phyloP scores from a whole-genome alignment of 2,113 vertebrate species.

The Crotalus horridus region DNA sequence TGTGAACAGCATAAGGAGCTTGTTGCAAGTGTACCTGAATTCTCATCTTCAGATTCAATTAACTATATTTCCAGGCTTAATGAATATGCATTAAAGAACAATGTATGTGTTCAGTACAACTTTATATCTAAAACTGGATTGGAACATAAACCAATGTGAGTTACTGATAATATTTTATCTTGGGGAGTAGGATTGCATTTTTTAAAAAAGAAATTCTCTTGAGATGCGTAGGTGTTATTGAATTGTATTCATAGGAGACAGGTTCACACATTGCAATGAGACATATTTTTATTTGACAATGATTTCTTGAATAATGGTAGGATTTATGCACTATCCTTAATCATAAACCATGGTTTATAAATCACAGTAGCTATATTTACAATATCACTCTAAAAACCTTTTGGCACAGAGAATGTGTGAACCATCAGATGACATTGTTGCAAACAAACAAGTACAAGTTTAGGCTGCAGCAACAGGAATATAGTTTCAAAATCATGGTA shows the following conservation, averaged over 20 bases:
- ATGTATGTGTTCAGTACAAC: neutral
- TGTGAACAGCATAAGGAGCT: fast-evolving
- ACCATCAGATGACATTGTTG: neutral
- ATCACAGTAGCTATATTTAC: neutral
- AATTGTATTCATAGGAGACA: neutral
- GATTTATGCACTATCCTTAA: neutral
- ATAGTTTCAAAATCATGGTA: neutral
- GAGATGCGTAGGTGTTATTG: neutral
- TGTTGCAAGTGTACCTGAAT: fast-evolving
- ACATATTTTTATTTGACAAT: neutral
- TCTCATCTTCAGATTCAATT: fast-evolving
- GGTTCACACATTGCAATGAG: neutral
- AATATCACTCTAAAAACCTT: neutral
- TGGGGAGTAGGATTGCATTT: neutral
- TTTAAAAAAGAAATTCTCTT: neutral
- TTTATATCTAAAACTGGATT: fast-evolving
- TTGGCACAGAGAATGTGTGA: neutral
- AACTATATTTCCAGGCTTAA: conserved; percentile 59
- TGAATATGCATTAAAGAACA: fast-evolving
- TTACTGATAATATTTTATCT: neutral
- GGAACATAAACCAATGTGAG: conserved; percentile 40
- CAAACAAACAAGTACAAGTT: neutral
- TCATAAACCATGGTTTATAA: neutral
- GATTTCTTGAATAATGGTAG: neutral
- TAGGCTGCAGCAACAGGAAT: neutral